These are phyloP conservation scores for Merops nubicus DNA, from an alignment of 2,113 vertebrate genomes.

Conservation along the genomic window DNA sequence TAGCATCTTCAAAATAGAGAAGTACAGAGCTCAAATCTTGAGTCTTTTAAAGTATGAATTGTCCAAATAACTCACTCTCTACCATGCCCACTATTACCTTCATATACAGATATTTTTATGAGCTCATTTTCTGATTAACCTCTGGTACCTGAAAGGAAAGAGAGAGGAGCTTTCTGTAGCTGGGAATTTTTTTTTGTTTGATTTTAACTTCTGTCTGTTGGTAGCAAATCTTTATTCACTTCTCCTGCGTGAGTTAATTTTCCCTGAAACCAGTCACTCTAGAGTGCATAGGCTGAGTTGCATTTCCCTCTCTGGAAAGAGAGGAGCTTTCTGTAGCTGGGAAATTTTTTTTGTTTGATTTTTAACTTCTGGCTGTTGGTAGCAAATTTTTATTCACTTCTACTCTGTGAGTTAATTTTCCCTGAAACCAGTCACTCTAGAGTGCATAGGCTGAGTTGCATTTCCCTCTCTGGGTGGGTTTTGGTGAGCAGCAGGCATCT, in stretches of 20 bases:
- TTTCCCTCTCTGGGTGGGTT: neutral
- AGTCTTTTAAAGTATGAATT: neutral
- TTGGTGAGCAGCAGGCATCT: neutral
- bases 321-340: neutral
- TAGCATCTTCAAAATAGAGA: neutral
- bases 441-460: neutral
- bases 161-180: neutral
- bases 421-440: neutral
- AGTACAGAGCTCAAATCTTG: neutral
- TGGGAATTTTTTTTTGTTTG: neutral
- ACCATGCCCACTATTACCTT: neutral
- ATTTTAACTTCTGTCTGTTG: neutral
- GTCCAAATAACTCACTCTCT: neutral
- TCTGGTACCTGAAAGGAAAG: neutral
- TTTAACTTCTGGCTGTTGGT: neutral
- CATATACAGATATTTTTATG: neutral
- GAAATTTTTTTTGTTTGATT: neutral
- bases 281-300: neutral
- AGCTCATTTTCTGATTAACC: neutral
- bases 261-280: neutral
- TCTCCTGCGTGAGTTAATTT: neutral
- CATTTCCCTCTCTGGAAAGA: neutral
- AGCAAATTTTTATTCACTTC: neutral
- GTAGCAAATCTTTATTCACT: neutral
- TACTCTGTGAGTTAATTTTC: neutral